Conservation (phyloP, 2,113 vertebrate species). For the Reinhardtius hippoglossoides region DNA sequence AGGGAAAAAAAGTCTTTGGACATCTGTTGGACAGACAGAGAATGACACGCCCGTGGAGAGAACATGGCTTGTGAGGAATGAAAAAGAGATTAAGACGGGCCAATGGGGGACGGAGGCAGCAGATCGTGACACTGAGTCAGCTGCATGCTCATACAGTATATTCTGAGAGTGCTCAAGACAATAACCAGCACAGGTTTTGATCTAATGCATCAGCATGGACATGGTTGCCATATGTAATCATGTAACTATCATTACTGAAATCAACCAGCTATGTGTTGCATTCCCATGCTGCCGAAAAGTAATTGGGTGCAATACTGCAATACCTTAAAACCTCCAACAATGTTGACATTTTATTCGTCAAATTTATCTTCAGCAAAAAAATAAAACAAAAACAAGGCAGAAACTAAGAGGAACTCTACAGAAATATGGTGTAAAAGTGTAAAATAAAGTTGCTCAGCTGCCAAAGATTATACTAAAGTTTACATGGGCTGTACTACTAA, state of each 20-base stretch:
- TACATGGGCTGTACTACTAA: neutral
- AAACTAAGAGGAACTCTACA: neutral
- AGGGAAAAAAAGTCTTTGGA: neutral
- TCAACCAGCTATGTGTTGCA: neutral
- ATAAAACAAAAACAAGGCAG: neutral
- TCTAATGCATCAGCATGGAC: too few relatives aligned
- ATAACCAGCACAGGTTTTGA: too few relatives aligned
- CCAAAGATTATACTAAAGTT: constrained; percentile 23
- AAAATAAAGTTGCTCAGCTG: neutral
- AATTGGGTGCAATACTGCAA: neutral
- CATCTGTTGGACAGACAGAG: neutral
- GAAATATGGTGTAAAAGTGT: neutral
- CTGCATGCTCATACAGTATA: too few relatives aligned
- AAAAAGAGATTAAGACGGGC: neutral
- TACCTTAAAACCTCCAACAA: neutral
- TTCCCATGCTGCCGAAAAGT: neutral
- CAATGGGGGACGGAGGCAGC: too few relatives aligned
- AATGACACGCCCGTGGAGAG: neutral
- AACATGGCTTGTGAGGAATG: neutral
- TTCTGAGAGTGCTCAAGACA: too few relatives aligned
- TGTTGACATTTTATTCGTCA: neutral
- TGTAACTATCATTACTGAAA: neutral
- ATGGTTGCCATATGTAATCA: too few relatives aligned
- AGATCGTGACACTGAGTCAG: too few relatives aligned
- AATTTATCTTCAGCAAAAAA: neutral